phyloP scores from a whole-genome alignment of 2,113 vertebrate genomes.

The Proteles cristata region DNA sequence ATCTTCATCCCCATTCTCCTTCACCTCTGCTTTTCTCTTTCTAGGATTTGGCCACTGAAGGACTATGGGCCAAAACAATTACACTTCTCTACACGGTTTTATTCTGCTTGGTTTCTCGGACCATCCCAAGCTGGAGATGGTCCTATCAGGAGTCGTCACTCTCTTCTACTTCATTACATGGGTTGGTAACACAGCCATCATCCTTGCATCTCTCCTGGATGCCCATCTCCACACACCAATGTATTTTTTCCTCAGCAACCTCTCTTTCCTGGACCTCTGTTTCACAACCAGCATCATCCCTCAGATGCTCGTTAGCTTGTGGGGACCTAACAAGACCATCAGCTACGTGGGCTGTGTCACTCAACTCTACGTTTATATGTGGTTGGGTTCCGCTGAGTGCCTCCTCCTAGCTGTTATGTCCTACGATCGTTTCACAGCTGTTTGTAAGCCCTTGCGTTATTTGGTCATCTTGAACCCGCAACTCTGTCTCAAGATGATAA shows the following conservation, averaged over 20 bases:
- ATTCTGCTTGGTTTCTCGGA: constrained; percentile 68
- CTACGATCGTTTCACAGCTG: constrained; percentile 63
- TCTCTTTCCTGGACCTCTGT: constrained; percentile 72
- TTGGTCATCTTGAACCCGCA: constrained; percentile 54
- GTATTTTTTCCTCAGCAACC: constrained; percentile 74
- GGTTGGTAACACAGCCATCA: constrained; percentile 66
- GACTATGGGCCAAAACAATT: constrained; percentile 19
- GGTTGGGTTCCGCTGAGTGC: constrained; percentile 63
- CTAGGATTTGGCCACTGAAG: not conserved
- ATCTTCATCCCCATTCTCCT: not conserved
- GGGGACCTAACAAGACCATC: constrained; percentile 65
- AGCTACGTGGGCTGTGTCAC: constrained; percentile 41
- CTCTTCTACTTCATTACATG: constrained; percentile 50
- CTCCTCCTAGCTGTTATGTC: constrained; percentile 70
- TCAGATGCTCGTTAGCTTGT: constrained; percentile 71
- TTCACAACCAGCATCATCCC: constrained; percentile 70
- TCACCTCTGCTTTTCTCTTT: not conserved
- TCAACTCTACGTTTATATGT: constrained; percentile 65
- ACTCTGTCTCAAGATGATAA: constrained; percentile 48
- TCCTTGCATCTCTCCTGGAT: constrained; percentile 53
- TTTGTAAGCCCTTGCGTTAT: constrained; percentile 68
- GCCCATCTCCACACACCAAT: constrained; percentile 63
- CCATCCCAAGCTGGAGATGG: constrained; percentile 17
- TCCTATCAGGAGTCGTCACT: constrained; percentile 57
- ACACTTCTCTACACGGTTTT: constrained; percentile 27